A percentile compares a stretch with the other conserved stretches of the same genome.
These are phyloP conservation scores for Tyto alba DNA, from an alignment of 2,113 vertebrate species.

Conservation along the genomic window DNA sequence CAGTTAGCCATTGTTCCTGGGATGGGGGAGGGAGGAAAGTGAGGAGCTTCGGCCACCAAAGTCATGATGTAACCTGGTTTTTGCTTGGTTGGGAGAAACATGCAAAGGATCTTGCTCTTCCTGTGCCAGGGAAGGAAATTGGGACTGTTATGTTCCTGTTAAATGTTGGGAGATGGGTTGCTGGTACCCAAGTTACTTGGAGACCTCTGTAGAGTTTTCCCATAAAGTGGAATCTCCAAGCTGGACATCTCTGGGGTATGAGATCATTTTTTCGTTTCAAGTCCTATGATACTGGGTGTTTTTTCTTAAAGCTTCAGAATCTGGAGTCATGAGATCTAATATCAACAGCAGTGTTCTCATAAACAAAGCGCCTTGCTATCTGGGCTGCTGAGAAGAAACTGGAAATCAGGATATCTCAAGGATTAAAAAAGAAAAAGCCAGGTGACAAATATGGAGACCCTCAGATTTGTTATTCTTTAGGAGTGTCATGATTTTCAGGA, in stretches of 20 bases:
- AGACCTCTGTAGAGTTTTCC: background rate
- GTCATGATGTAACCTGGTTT: slow-evolving; percentile 46
- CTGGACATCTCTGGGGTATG: background rate
- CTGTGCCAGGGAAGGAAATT: background rate
- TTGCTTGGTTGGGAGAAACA: background rate
- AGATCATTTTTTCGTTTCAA: background rate
- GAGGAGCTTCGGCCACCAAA: slow-evolving; percentile 6
- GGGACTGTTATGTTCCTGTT: background rate
- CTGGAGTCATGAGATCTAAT: background rate
- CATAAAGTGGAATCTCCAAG: background rate
- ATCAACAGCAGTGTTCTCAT: background rate
- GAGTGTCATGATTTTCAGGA: background rate
- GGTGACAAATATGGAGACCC: background rate
- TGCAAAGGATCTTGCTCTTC: slow-evolving; percentile 4
- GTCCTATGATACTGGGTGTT: background rate
- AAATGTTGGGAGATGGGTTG: background rate
- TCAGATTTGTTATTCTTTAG: background rate
- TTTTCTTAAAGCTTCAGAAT: background rate
- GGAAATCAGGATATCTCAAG: background rate
- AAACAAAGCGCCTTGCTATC: background rate
- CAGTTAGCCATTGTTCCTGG: slow-evolving; percentile 53
- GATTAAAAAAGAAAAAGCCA: background rate
- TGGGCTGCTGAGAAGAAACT: background rate
- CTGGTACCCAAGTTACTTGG: background rate
- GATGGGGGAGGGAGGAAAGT: background rate